Conservation (phyloP, 2,797 vertebrate genomes). For the Galago senegalensis region DNA sequence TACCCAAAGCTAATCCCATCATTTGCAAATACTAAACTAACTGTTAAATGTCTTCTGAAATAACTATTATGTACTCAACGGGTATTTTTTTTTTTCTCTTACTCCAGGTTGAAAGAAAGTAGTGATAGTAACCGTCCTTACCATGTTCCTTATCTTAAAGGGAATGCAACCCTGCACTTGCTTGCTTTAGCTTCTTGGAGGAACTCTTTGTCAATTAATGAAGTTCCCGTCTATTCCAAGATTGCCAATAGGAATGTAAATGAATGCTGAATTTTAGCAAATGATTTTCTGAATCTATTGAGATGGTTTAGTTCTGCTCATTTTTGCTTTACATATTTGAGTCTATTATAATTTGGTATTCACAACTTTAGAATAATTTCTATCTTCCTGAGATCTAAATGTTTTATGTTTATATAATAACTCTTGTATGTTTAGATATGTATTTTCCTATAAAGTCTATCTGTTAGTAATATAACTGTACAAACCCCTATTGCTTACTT, state of each 20-base stretch:
- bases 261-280: not conserved
- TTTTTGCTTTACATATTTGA: not conserved
- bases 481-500: not conserved
- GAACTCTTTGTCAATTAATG: not conserved
- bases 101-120: not conserved
- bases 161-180: not conserved
- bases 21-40: not conserved
- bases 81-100: not conserved
- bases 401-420: not conserved
- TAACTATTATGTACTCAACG: not conserved
- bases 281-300: not conserved
- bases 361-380: not conserved
- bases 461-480: not conserved
- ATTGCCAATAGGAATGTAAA: not conserved
- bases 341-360: not conserved
- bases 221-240: not conserved
- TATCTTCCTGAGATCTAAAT: not conserved
- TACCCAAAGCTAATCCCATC: not conserved
- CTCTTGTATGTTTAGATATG: not conserved
- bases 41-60: not conserved
- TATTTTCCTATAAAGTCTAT: not conserved
- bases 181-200: not conserved
- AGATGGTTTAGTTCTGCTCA: not conserved
- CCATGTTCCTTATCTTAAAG: not conserved
- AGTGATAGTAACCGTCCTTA: not conserved